phyloP scores from a whole-genome alignment of 1,140 invertebrate species.

The Anastatus disparis region DNA sequence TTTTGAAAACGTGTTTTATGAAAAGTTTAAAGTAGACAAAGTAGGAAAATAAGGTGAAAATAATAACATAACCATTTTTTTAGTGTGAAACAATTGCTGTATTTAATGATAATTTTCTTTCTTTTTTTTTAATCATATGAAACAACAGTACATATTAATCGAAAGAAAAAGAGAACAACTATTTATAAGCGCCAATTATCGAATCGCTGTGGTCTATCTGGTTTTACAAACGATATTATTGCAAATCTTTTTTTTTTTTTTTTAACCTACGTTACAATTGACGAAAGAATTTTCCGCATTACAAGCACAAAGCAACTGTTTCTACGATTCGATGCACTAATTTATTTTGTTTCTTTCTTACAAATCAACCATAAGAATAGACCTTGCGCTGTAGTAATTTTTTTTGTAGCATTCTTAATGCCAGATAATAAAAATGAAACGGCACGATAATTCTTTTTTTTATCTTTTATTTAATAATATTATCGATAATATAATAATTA shows the following conservation, averaged over 20 bases:
- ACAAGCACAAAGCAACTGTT: slow-evolving; percentile 14
- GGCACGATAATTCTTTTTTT: too few relatives aligned
- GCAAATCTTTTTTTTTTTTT: background rate
- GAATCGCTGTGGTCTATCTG: slow-evolving; percentile 8
- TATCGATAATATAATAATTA: slow-evolving; percentile 37
- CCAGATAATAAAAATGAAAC: slow-evolving; percentile 40
- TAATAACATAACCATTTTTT: slow-evolving; percentile 18
- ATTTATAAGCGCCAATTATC: slow-evolving; percentile 35
- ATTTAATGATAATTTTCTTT: slow-evolving; percentile 48
- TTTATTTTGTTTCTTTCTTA: background rate
- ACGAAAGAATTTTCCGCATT: slow-evolving; percentile 38
- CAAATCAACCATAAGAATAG: slow-evolving; percentile 30
- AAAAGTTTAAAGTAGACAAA: too few relatives aligned
- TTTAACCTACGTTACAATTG: slow-evolving; percentile 19
- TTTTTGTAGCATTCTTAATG: slow-evolving; percentile 47
- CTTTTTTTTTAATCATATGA: slow-evolving; percentile 32
- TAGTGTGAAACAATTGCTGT: slow-evolving; percentile 53
- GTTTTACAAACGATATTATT: background rate
- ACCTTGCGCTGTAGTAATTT: slow-evolving; percentile 40
- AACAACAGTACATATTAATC: slow-evolving; percentile 51
- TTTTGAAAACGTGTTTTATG: too few relatives aligned
- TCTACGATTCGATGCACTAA: slow-evolving; percentile 6
- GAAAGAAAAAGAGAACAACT: slow-evolving; percentile 55
- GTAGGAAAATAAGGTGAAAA: too few relatives aligned
- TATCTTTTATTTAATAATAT: slow-evolving; percentile 36